Conservation (phyloP, 2,888 invertebrate genomes). For the Acronicta psi region DNA sequence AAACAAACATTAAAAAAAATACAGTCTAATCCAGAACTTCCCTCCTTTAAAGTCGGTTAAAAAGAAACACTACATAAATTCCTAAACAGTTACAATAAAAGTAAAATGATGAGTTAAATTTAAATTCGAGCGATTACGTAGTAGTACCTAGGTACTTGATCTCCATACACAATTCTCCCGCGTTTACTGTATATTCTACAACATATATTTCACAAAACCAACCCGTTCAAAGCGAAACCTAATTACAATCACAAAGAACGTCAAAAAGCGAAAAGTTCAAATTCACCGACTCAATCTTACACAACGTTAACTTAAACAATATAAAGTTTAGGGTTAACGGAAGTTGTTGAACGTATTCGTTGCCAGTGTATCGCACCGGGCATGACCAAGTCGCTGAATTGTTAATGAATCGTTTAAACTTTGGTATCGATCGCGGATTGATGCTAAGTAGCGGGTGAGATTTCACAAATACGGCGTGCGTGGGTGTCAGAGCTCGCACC, state of each 20-base stretch:
- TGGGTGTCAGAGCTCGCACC: too few relatives aligned
- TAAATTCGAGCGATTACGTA: too few relatives aligned
- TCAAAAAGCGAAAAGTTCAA: slow-evolving; percentile 30
- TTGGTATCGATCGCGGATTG: slow-evolving; percentile 60
- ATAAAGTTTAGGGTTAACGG: slow-evolving; percentile 35
- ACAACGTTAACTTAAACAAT: slow-evolving; percentile 45
- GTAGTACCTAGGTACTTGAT: too few relatives aligned
- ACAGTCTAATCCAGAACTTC: too few relatives aligned
- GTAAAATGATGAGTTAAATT: too few relatives aligned
- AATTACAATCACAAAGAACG: slow-evolving; percentile 47
- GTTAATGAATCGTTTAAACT: slow-evolving; percentile 66
- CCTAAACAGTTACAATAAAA: too few relatives aligned
- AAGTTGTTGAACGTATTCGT: slow-evolving; percentile 38
- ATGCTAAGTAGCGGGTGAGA: slow-evolving; percentile 55
- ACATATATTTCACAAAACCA: slow-evolving; percentile 7
- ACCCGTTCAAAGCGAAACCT: slow-evolving; percentile 28
- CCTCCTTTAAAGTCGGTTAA: too few relatives aligned
- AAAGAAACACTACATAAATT: too few relatives aligned
- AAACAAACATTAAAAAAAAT: too few relatives aligned
- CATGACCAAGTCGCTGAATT: slow-evolving; percentile 56
- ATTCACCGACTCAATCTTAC: slow-evolving; percentile 34
- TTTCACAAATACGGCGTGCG: slow-evolving; percentile 26
- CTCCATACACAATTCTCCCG: too few relatives aligned
- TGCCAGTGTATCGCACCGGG: slow-evolving; percentile 42
- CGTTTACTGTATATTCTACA: too few relatives aligned